A percentile compares a stretch with the other conserved stretches of the same genome.
phyloP scores from a whole-genome alignment of 2,797 vertebrate genomes.

The Megalops cyprinoides region DNA sequence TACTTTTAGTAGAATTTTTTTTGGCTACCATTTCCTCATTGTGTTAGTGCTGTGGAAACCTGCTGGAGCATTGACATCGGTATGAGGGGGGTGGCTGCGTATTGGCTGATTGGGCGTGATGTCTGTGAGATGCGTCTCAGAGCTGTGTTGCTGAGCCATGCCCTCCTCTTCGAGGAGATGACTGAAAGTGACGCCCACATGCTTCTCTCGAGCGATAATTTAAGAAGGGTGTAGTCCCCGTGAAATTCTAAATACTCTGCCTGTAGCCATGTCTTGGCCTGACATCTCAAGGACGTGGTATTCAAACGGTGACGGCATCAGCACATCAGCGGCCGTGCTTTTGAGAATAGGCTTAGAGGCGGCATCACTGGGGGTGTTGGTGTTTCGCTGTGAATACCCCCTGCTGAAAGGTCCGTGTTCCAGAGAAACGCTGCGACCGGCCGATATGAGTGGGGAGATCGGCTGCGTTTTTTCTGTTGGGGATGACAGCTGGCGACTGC shows the following conservation, averaged over 20 bases:
- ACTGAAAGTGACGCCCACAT: not conserved
- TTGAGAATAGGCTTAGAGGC: no score
- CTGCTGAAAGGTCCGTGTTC: no score
- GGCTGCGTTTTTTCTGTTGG: not conserved
- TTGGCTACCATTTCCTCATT: constrained; percentile 1
- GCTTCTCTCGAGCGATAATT: not conserved
- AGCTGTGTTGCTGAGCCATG: not conserved
- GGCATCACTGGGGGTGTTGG: no score
- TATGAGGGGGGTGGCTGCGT: no score
- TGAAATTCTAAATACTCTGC: not conserved
- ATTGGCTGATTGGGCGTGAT: not conserved
- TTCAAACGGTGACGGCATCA: no score
- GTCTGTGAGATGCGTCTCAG: not conserved
- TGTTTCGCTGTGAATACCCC: no score
- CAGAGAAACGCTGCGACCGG: no score
- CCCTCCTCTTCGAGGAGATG: not conserved
- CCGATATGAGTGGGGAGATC: no score
- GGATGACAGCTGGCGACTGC: not conserved
- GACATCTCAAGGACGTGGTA: not conserved
- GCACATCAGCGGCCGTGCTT: no score
- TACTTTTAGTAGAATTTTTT: not conserved
- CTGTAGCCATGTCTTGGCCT: constrained; percentile 9
- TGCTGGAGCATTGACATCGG: no score
- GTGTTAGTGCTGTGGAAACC: not conserved
- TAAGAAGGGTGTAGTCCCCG: not conserved